A percentile compares a stretch with the other conserved stretches of the same genome.
Evolutionary conservation across 2,888 invertebrate species (phyloP).

Genomic region (Leuctra nigra): DNA sequence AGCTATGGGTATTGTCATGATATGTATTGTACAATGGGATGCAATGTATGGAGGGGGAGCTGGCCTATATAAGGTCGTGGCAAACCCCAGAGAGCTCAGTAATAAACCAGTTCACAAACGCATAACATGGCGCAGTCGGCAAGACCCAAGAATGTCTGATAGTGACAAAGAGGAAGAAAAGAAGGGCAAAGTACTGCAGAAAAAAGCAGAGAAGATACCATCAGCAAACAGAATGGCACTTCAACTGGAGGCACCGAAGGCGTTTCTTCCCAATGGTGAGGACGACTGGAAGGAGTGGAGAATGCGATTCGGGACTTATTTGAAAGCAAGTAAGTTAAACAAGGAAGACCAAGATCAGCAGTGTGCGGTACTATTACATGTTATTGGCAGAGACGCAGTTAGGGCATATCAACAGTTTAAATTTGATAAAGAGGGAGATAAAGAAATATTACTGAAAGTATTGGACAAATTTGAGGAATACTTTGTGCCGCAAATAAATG

Average conservation of each 20-base stretch:
- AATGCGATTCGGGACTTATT: too few relatives aligned
- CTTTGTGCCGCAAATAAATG: too few relatives aligned
- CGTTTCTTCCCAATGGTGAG: too few relatives aligned
- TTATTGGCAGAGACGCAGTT: neutral
- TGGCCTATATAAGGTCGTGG: too few relatives aligned
- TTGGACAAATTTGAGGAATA: slow-evolving; percentile 1
- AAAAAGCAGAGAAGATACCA: neutral
- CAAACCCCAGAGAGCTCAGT: too few relatives aligned
- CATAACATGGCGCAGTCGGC: neutral
- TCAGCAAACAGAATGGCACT: too few relatives aligned
- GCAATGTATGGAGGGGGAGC: too few relatives aligned
- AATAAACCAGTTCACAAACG: neutral
- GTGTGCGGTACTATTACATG: too few relatives aligned
- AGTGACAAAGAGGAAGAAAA: neutral
- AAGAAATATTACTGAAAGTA: neutral
- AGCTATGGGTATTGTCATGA: too few relatives aligned
- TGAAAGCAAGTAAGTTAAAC: neutral
- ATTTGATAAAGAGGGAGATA: neutral
- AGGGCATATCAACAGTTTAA: neutral
- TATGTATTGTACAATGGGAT: too few relatives aligned
- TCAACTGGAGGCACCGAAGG: too few relatives aligned
- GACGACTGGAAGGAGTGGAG: neutral
- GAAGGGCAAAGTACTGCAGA: neutral
- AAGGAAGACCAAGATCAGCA: neutral
- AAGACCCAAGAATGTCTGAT: neutral